Conservation (phyloP, 1,140 invertebrate genomes). For the Oscheius sp. region DNA sequence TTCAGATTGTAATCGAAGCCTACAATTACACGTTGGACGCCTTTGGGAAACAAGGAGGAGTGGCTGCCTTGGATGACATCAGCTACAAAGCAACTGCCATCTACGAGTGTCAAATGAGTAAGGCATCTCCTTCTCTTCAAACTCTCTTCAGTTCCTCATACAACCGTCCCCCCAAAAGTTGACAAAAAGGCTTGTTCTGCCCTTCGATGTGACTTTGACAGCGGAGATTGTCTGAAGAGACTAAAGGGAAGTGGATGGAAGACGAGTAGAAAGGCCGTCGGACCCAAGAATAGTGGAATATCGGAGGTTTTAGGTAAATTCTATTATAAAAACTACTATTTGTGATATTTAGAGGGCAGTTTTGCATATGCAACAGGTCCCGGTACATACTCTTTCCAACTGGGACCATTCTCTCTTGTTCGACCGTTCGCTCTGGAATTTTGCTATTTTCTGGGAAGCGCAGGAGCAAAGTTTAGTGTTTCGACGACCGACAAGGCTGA, state of each 20-base stretch:
- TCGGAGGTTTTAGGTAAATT: constrained; percentile 14
- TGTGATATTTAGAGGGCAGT: constrained; percentile 22
- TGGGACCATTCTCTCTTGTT: constrained; percentile 38
- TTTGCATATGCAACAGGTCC: constrained; percentile 45
- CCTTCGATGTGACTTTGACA: constrained; percentile 46
- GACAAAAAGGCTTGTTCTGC: constrained; percentile 32
- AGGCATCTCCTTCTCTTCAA: constrained; percentile 6
- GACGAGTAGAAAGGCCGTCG: constrained; percentile 31
- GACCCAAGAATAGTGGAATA: constrained; percentile 45
- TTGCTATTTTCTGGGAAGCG: constrained; percentile 36
- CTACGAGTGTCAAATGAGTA: constrained; percentile 51
- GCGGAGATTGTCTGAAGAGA: constrained; percentile 39
- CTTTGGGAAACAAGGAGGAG: constrained; percentile 49
- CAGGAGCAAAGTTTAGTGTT: constrained; percentile 4
- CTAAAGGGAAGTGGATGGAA: constrained; percentile 43
- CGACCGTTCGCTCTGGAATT: constrained; percentile 44
- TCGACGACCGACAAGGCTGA: not conserved
- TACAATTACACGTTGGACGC: constrained; percentile 47
- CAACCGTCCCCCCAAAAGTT: constrained; percentile 40
- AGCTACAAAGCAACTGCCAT: constrained; percentile 46
- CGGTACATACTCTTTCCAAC: constrained; percentile 27
- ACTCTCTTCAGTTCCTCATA: constrained; percentile 42
- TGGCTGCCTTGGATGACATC: constrained; percentile 49
- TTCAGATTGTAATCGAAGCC: constrained; percentile 52
- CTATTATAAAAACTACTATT: not conserved